phyloP scores from a whole-genome alignment of 2,797 vertebrate species.

The Rachycentron canadum region DNA sequence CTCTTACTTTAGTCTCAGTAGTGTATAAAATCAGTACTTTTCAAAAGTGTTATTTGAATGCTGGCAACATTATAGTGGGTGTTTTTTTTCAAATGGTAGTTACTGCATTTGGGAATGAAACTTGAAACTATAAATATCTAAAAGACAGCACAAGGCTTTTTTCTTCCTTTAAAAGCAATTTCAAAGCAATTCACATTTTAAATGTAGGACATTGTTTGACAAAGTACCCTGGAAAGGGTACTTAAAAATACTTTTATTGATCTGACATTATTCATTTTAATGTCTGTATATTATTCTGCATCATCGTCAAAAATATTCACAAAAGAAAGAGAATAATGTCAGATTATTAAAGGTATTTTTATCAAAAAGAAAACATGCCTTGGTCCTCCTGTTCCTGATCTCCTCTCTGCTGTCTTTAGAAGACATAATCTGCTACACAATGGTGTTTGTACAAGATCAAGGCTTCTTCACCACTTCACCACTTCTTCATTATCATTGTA shows the following conservation, averaged over 20 bases:
- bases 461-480: no score
- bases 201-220: neutral
- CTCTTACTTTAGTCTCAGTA: neutral
- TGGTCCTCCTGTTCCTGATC: neutral
- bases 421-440: neutral
- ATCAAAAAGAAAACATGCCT: constrained; percentile 10
- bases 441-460: constrained; percentile 19
- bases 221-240: constrained; percentile 4
- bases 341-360: constrained; percentile 25
- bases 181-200: constrained; percentile 15
- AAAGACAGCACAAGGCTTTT: constrained; percentile 7
- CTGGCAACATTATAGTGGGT: neutral
- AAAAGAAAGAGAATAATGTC: constrained; percentile 20
- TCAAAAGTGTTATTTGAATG: neutral
- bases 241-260: constrained; percentile 16
- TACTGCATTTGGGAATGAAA: constrained; percentile 37
- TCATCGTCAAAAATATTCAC: neutral
- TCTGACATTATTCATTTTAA: constrained; percentile 14
- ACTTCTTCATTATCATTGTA: constrained; percentile 31
- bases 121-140: neutral
- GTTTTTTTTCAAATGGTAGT: neutral
- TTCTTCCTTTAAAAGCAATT: constrained; percentile 13
- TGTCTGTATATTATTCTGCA: neutral
- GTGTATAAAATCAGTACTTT: neutral
- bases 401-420: neutral